These are phyloP conservation scores for Cataglyphis cursor DNA, from an alignment of 2,888 invertebrate species.

Conservation along the genomic window DNA sequence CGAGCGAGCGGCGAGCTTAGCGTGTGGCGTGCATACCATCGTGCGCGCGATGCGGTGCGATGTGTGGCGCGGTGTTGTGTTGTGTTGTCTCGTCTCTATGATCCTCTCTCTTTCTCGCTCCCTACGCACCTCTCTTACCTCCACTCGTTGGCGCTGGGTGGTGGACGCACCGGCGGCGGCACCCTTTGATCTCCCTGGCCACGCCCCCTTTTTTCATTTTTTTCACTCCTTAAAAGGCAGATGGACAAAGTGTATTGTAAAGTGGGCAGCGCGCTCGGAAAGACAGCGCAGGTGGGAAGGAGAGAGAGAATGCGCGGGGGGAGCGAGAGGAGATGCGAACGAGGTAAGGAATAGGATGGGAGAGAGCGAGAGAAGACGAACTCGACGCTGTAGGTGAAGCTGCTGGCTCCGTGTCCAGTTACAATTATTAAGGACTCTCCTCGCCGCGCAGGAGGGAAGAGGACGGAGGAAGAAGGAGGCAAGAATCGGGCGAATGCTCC, in stretches of 20 bases:
- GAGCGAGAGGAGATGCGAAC: conserved; percentile 26
- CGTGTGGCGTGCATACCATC: conserved; percentile 80
- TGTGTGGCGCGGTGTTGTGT: conserved; percentile 13
- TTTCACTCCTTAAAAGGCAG: conserved; percentile 87
- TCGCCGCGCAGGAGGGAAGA: conserved; percentile 68
- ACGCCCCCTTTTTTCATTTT: conserved; percentile 86
- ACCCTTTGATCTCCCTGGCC: conserved; percentile 85
- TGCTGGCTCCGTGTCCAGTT: conserved; percentile 85
- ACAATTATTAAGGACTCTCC: conserved; percentile 86
- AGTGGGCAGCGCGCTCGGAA: conserved; percentile 84
- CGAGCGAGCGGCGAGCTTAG: conserved; percentile 67
- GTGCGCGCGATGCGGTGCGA: conserved; percentile 45
- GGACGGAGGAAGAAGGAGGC: conserved; percentile 61
- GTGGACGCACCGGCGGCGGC: conserved; percentile 81
- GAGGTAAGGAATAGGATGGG: conserved; percentile 36
- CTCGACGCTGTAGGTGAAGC: conserved; percentile 73
- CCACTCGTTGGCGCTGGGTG: conserved; percentile 62
- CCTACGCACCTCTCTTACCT: conserved; percentile 38
- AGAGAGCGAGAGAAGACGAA: conserved; percentile 50
- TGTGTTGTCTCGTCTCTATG: conserved; percentile 46
- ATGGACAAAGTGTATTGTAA: conserved; percentile 87
- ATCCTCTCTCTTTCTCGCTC: conserved; percentile 61
- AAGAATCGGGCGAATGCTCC: conserved; percentile 80
- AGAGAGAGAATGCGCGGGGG: conserved; percentile 50
- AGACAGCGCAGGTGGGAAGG: conserved; percentile 70